Evolutionary conservation across 2,888 invertebrate species (phyloP), one percentile per base, ranked within the genome.

Genomic region (Ptycholaimellus sp.): DNA sequence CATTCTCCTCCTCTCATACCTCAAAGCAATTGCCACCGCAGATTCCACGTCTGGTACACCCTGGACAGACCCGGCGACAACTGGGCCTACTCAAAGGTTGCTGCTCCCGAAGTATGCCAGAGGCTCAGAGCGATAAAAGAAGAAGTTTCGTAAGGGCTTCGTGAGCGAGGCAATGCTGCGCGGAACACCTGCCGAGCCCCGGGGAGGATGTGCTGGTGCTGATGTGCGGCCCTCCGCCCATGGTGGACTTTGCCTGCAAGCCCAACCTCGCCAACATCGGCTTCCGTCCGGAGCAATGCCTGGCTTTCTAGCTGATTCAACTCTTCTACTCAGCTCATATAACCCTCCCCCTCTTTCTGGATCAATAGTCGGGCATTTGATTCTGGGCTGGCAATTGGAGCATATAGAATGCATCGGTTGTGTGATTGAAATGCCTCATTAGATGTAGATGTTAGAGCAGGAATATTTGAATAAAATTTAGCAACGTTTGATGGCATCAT

Each of bases 141-240:
- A 25, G 13, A 68, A 72, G 46, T 87, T 77, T 64, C 78, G 83
- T 59, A 68, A 69, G 16, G 96, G 96, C n/a, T 87, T 85, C 61
- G 72, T 96, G 39, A 80, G 72, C 58, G 78, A 76, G 3, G 72
- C 75, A 29, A 85, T 96, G 81, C 72, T 96, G 25, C 40, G 67
- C 70, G 43, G 69, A 74, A 2, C 76, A 83, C 56, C 65, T 93
- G 48, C 78, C 77, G 54, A 74, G 82, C 1, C 68, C 71, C 3
- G 51, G 47, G 13, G 65, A 71, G 21, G 77, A 81, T 50, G 75
- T 76, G 4, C 62, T 87, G 11, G 76, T 83, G 1, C 65, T 96
- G 17, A 80, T 96, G 80, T 99, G 96, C 58, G 96, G 87, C 4
- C 87, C 87, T 9, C 82, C 83, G 11, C 83, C 85, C 1, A 83